A percentile compares a stretch with the other conserved stretches of the same genome.
These are phyloP conservation scores for Choristoneura fumiferana DNA, from an alignment of 1,140 invertebrate species.

Conservation along the genomic window DNA sequence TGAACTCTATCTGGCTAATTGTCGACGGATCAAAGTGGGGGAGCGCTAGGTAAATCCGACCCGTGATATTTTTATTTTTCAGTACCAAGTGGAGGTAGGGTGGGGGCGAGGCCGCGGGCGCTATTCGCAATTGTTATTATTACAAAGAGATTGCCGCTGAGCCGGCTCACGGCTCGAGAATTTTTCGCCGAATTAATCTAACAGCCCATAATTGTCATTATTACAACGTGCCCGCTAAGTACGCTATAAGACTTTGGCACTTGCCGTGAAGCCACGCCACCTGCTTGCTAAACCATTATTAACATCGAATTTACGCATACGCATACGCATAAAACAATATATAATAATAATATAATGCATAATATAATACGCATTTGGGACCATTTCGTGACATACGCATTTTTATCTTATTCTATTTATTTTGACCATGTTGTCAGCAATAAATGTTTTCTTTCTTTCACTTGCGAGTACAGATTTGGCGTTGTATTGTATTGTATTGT, in stretches of 20 bases:
- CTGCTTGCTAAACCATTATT: background rate
- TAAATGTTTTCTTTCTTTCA: too few species aligned
- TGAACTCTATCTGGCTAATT: conserved; percentile 71
- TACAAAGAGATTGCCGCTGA: conserved; percentile 74
- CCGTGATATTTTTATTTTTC: conserved; percentile 53
- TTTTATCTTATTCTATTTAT: too few species aligned
- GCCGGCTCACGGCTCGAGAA: conserved; percentile 60
- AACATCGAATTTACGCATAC: too few species aligned
- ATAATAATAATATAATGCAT: too few species aligned
- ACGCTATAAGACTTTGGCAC: background rate
- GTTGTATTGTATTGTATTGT: too few species aligned
- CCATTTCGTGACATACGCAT: too few species aligned
- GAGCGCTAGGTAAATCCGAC: conserved; percentile 63
- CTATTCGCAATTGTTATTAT: conserved; percentile 75
- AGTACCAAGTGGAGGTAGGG: conserved; percentile 32
- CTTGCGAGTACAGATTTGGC: too few species aligned
- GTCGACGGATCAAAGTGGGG: conserved; percentile 64
- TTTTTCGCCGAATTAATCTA: conserved; percentile 61
- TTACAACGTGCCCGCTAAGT: conserved; percentile 17
- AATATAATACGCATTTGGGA: too few species aligned
- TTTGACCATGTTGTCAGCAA: too few species aligned
- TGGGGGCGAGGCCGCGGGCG: conserved; percentile 52
- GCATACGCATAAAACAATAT: too few species aligned
- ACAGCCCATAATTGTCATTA: conserved; percentile 53
- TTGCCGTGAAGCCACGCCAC: background rate